Evolutionary conservation across 1,140 invertebrate genomes (phyloP).

Genomic region (Wasmannia auropunctata): DNA sequence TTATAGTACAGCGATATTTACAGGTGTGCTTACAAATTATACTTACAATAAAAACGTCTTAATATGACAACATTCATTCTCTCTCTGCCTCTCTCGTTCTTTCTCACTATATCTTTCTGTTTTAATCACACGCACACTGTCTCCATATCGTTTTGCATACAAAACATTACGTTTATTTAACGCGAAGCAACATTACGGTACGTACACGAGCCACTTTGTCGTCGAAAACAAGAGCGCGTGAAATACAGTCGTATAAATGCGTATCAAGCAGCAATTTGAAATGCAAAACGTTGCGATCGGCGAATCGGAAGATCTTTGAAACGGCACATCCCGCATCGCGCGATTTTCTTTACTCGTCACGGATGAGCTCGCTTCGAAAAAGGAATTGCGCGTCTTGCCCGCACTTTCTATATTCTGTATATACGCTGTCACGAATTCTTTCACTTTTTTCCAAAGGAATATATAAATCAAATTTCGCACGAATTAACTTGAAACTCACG

Average conservation of each 20-base stretch:
- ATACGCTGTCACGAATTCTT: slow-evolving; percentile 6
- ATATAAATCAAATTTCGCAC: slow-evolving; percentile 22
- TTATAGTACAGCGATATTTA: slow-evolving; percentile 72
- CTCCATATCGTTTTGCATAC: slow-evolving; percentile 22
- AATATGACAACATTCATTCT: slow-evolving; percentile 1
- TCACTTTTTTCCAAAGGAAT: neutral
- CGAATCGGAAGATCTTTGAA: neutral
- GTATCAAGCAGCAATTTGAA: neutral
- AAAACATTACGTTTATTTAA: slow-evolving; percentile 56
- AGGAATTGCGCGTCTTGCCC: neutral
- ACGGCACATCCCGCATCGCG: neutral
- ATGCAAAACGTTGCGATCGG: neutral
- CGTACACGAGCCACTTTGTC: slow-evolving; percentile 32
- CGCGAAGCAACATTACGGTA: slow-evolving; percentile 33
- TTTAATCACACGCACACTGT: neutral
- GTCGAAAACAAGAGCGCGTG: neutral
- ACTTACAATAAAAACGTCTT: slow-evolving; percentile 65
- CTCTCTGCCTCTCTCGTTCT: neutral
- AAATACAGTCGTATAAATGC: neutral
- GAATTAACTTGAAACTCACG: neutral
- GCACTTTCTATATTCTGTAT: neutral
- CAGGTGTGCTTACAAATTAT: slow-evolving; percentile 64
- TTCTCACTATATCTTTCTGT: neutral
- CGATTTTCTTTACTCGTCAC: neutral
- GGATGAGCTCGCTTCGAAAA: neutral